Evolutionary conservation across 2,888 invertebrate species (phyloP), one percentile per base, ranked within the genome.

Genomic region (Brachynemurus nebulosus): DNA sequence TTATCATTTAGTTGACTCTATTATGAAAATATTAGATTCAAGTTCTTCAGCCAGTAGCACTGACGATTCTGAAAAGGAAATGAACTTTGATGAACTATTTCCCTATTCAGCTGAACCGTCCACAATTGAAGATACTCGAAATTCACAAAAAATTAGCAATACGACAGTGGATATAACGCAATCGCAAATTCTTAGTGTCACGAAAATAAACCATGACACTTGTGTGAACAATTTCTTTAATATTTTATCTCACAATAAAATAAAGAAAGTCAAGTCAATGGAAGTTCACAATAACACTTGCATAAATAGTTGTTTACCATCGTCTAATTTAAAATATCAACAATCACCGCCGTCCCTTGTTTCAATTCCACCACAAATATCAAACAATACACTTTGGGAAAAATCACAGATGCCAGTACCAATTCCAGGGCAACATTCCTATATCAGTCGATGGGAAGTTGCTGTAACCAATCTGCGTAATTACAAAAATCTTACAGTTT

Each of bases 1-100:
- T 5, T 60, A 58, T 46, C 59, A 60, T 45, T 47, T 59, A 37
- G 47, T 54, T 20, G 40, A 51, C n/a, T 55, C 57, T 3, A 54
- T 58, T 17, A 38, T 38, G 27, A 20, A 20, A 27, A 19, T 44
- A 17, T 18, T 44, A n/a, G 44, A 44, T 25, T 27, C 37, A 14
- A 25, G 23, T 8, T 38, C 35, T 23, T 37, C 37, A 9, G 19
- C 16, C 2, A 44, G 44, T 27, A 27, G 27, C 17, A 19, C 12
- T 9, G 21, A 42, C 12, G 25, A 40, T 11, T 35, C 34, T 35
- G 34, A 34, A 21, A 35, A 19, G 6, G 42, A 42, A 21, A 17
- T 20, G 14, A 17, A 20, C 5, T 42, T 42, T 14, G 36, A 42
- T 21, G 42, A 42, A 16, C 9, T 42, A 14, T 42, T 42, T 12